phyloP scores from a whole-genome alignment of 1,140 invertebrate genomes.

The Drosophila athabasca region DNA sequence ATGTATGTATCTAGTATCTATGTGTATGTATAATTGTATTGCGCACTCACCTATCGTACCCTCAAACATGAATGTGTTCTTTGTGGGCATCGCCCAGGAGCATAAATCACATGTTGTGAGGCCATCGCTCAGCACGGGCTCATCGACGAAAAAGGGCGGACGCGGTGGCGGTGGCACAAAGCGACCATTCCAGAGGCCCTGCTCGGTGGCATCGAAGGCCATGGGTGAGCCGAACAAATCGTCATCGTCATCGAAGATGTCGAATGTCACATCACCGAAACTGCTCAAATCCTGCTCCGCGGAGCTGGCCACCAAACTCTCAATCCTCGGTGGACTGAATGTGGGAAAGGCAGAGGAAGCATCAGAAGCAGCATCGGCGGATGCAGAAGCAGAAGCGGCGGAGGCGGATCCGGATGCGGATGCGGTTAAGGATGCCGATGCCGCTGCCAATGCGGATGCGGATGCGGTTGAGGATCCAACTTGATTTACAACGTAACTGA shows the following conservation, averaged over 20 bases:
- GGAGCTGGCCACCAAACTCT: constrained; percentile 76
- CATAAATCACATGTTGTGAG: constrained; percentile 89
- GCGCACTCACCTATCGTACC: constrained; percentile 79
- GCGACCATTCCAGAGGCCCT: constrained; percentile 87
- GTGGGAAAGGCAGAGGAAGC: constrained; percentile 49
- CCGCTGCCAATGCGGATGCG: not conserved
- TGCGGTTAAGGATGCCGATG: constrained; percentile 2
- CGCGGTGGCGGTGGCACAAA: constrained; percentile 88
- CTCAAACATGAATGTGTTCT: constrained; percentile 83
- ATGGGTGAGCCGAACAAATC: constrained; percentile 85
- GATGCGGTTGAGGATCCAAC: constrained; percentile 46
- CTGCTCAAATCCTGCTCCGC: constrained; percentile 75
- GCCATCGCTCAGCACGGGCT: constrained; percentile 86
- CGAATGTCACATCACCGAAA: constrained; percentile 80
- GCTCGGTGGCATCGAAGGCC: constrained; percentile 86
- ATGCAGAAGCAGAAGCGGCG: constrained; percentile 2
- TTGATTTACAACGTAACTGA: constrained; percentile 79
- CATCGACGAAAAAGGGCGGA: constrained; percentile 87
- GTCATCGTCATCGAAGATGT: constrained; percentile 85
- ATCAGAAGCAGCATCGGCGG: not conserved
- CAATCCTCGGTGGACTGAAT: constrained; percentile 73
- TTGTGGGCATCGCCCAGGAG: constrained; percentile 86
- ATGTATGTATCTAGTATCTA: constrained; percentile 2
- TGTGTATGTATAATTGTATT: not conserved
- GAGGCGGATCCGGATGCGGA: not conserved